Conservation (phyloP, 2,113 vertebrate species). For the Clarias gariepinus region DNA sequence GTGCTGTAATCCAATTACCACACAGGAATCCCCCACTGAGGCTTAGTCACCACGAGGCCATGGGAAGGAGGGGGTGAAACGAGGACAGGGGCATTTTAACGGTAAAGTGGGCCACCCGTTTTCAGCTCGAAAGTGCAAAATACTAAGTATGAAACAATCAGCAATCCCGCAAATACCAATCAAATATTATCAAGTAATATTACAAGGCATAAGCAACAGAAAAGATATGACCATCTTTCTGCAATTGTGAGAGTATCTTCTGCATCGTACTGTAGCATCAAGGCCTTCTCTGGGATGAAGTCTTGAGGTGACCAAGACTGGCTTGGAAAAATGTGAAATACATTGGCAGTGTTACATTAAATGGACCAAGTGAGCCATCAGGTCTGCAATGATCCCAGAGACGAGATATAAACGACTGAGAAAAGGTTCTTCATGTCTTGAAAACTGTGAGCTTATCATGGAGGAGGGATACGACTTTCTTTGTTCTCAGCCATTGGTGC, state of each 20-base stretch:
- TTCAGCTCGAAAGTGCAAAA: conserved; percentile 50
- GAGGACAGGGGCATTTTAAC: conserved; percentile 30
- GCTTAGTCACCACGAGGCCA: not conserved
- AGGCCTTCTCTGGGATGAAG: conserved; percentile 4
- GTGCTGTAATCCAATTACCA: conserved; percentile 42
- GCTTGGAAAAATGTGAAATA: conserved; percentile 4
- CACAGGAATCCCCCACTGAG: conserved; percentile 28
- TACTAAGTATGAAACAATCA: conserved; percentile 38
- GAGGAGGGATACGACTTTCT: conserved; percentile 18
- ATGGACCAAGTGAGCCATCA: conserved; percentile 1
- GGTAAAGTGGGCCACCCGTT: conserved; percentile 37
- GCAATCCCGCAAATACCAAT: conserved; percentile 36
- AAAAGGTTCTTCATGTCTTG: conserved; percentile 16
- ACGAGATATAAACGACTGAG: not conserved
- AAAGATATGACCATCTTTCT: not conserved
- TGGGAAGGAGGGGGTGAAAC: not conserved
- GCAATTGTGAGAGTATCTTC: not conserved
- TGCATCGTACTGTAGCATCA: conserved; percentile 7
- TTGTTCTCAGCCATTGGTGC: conserved; percentile 29
- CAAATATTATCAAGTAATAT: conserved; percentile 49
- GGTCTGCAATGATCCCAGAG: conserved; percentile 31
- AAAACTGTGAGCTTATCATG: conserved; percentile 14
- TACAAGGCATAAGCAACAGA: conserved; percentile 28
- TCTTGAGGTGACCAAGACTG: conserved; percentile 2
- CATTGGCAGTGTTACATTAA: conserved; percentile 23